Conservation (phyloP, 2,797 vertebrate species). For the Cossypha caffra region DNA sequence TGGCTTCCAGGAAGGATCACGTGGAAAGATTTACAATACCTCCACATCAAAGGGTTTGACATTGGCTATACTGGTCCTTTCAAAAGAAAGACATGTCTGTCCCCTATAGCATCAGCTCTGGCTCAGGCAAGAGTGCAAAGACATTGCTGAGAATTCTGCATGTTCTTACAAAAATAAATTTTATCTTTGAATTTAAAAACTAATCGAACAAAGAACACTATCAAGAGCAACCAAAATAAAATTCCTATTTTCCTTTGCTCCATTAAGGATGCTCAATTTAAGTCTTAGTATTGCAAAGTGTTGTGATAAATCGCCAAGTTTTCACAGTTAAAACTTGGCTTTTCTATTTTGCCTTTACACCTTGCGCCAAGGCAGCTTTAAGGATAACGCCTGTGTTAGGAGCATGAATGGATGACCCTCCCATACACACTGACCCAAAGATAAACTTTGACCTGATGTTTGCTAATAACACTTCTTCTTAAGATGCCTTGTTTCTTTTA, state of each 20-base stretch:
- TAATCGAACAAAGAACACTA: background rate
- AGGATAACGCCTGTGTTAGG: slow-evolving; percentile 22
- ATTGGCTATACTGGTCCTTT: background rate
- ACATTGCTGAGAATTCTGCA: background rate
- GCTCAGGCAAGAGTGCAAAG: background rate
- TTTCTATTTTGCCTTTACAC: background rate
- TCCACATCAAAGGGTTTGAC: slow-evolving; percentile 39
- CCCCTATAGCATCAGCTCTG: background rate
- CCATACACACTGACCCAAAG: slow-evolving; percentile 82
- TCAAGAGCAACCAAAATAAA: background rate
- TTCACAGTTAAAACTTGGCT: background rate
- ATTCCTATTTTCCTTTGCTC: background rate
- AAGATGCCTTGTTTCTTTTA: slow-evolving; percentile 75
- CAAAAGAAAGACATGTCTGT: slow-evolving; percentile 1
- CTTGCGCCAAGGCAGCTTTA: slow-evolving; percentile 24
- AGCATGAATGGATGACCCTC: slow-evolving; percentile 38
- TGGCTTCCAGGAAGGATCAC: slow-evolving; percentile 32
- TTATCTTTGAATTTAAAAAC: background rate
- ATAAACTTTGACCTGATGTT: slow-evolving; percentile 88
- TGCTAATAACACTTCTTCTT: slow-evolving; percentile 78
- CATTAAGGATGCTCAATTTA: background rate
- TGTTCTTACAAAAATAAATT: background rate
- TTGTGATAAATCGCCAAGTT: background rate
- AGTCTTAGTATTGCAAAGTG: background rate
- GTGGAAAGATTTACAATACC: slow-evolving; percentile 45